These are phyloP conservation scores for Branchinecta lynchi DNA, from an alignment of 1,140 invertebrate species.

Conservation along the genomic window DNA sequence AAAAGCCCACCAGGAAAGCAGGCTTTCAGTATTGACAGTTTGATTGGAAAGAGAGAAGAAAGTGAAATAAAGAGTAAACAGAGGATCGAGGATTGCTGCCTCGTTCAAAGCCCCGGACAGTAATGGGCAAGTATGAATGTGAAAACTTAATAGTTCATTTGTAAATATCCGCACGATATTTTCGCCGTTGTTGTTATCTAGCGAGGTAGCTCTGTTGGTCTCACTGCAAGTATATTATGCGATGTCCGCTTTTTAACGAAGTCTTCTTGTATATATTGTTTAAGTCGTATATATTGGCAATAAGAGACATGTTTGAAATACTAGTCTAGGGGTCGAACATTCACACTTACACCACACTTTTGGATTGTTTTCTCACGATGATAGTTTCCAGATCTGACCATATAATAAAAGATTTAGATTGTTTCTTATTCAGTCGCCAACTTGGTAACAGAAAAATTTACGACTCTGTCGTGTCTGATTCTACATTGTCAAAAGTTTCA, in stretches of 20 bases:
- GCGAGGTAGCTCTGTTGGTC: background rate
- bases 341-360: no score
- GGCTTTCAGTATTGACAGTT: constrained; percentile 20
- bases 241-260: background rate
- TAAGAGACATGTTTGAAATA: background rate
- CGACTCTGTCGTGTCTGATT: no score
- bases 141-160: background rate
- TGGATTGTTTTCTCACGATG: no score
- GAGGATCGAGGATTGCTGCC: background rate
- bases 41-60: constrained; percentile 18
- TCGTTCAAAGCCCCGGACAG: background rate
- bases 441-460: no score
- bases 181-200: background rate
- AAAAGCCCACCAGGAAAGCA: constrained; percentile 14
- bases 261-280: background rate
- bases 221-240: background rate
- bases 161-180: background rate
- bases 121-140: no score
- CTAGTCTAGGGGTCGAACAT: no score
- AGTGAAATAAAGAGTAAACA: background rate
- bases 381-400: no score
- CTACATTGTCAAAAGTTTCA: no score
- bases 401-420: no score
- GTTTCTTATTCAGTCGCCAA: no score
- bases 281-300: background rate